Percentiles rank a stretch among this genome's conserved stretches.
phyloP scores from a whole-genome alignment of 2,888 invertebrate genomes.

The Sipha maydis region DNA sequence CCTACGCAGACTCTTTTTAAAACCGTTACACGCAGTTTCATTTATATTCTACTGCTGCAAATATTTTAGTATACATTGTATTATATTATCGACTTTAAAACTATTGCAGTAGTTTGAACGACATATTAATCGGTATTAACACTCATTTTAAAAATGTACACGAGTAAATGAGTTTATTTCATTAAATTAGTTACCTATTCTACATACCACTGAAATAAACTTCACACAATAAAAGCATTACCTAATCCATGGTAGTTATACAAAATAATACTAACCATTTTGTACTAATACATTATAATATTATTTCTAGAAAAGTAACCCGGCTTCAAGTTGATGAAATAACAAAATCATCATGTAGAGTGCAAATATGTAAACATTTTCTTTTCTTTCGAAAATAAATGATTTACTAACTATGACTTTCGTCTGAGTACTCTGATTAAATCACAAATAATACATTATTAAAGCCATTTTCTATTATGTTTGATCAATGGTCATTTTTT shows the following conservation, averaged over 20 bases:
- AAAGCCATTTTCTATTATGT: no score
- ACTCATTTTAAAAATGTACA: no score
- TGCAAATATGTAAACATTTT: not conserved
- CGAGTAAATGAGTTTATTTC: not conserved
- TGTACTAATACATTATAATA: conserved; percentile 10
- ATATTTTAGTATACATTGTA: no score
- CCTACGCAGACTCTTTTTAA: no score
- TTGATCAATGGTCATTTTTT: no score
- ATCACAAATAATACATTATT: no score
- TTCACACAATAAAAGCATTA: conserved; percentile 16
- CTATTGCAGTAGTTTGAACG: no score
- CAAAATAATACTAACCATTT: not conserved
- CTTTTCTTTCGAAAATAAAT: not conserved
- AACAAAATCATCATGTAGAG: not conserved
- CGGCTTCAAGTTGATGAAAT: conserved; percentile 21
- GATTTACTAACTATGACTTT: not conserved
- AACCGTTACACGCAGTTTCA: no score
- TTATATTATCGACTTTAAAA: no score
- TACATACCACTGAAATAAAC: conserved; percentile 20
- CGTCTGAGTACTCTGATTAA: no score
- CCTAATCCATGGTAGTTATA: conserved; percentile 2
- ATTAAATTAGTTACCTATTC: conserved; percentile 30
- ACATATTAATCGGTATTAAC: no score
- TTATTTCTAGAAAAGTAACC: not conserved
- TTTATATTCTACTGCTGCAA: no score